Percentiles rank a stretch among this genome's conserved stretches.
phyloP scores from a whole-genome alignment of 2,797 vertebrate genomes.

The Oryzias sinensis region DNA sequence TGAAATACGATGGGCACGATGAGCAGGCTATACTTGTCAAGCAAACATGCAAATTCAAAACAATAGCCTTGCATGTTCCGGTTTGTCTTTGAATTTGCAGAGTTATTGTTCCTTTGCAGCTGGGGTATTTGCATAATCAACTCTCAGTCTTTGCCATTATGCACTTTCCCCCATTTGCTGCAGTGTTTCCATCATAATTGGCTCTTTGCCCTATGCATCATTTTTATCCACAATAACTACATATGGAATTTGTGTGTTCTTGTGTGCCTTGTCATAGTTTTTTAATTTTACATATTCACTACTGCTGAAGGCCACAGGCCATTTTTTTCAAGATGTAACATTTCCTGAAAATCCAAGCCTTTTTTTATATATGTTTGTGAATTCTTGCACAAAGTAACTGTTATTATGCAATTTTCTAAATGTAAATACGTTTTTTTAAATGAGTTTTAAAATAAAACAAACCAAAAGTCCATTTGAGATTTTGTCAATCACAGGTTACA shows the following conservation, averaged over 20 bases:
- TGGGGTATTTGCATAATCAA: constrained; percentile 76
- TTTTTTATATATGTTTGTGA: constrained; percentile 40
- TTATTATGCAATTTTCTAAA: constrained; percentile 10
- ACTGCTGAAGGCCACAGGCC: constrained; percentile 42
- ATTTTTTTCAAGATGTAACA: constrained; percentile 42
- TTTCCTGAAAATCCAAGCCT: constrained; percentile 25
- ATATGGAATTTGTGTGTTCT: constrained; percentile 37
- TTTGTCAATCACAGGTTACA: too few species aligned
- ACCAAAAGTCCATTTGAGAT: too few species aligned
- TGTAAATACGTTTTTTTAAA: neutral
- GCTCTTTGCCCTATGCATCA: constrained; percentile 54
- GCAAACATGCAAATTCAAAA: constrained; percentile 69
- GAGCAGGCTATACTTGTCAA: constrained; percentile 74
- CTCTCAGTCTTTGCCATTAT: constrained; percentile 64
- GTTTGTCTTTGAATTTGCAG: constrained; percentile 70
- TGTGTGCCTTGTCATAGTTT: constrained; percentile 34
- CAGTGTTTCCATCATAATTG: constrained; percentile 62
- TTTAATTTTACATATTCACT: constrained; percentile 14
- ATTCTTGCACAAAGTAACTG: constrained; percentile 37
- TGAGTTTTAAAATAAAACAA: too few species aligned
- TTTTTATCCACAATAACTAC: constrained; percentile 33
- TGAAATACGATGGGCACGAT: constrained; percentile 62
- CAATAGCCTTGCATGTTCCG: constrained; percentile 65
- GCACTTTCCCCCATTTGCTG: constrained; percentile 54
- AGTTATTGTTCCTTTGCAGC: constrained; percentile 74